phyloP scores from a whole-genome alignment of 2,888 invertebrate species.

The Caenorhabditis sulstoni region DNA sequence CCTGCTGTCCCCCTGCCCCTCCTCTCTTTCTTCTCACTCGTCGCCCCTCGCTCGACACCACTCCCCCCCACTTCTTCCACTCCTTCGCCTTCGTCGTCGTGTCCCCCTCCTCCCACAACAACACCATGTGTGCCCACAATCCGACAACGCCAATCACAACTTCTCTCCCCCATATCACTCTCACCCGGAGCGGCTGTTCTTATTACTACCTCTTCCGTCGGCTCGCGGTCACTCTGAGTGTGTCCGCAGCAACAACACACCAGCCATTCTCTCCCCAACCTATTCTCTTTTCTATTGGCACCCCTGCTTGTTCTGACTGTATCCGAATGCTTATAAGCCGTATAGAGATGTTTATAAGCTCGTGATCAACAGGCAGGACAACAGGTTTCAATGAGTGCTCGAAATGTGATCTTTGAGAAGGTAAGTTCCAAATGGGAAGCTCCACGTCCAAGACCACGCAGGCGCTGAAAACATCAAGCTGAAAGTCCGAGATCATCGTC shows the following conservation, averaged over 20 bases:
- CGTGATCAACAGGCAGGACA: conserved; percentile 62
- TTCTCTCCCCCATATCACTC: conserved; percentile 14
- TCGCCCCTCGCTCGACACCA: too few species aligned
- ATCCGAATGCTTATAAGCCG: conserved; percentile 45
- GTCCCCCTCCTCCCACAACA: too few species aligned
- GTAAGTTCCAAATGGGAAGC: too few species aligned
- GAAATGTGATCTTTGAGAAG: not conserved
- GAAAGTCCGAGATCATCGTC: not conserved
- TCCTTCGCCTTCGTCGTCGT: too few species aligned
- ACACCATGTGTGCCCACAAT: conserved; percentile 38
- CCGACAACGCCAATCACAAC: conserved; percentile 48
- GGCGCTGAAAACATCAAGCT: too few species aligned
- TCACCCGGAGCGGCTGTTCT: conserved; percentile 15
- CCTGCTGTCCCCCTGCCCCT: conserved; percentile 22
- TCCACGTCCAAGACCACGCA: too few species aligned
- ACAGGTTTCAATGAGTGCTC: conserved; percentile 10
- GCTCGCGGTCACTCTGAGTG: not conserved
- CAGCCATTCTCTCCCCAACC: not conserved
- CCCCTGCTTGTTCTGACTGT: conserved; percentile 56
- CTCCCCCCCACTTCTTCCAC: not conserved
- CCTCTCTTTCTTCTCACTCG: conserved; percentile 5
- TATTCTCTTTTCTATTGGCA: not conserved
- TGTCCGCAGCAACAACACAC: too few species aligned
- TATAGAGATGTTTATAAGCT: conserved; percentile 40
- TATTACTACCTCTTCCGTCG: conserved; percentile 5